Percentiles rank a stretch among this genome's conserved stretches.
Evolutionary conservation across 2,113 vertebrate genomes (phyloP).

Genomic region (Coturnix japonica): DNA sequence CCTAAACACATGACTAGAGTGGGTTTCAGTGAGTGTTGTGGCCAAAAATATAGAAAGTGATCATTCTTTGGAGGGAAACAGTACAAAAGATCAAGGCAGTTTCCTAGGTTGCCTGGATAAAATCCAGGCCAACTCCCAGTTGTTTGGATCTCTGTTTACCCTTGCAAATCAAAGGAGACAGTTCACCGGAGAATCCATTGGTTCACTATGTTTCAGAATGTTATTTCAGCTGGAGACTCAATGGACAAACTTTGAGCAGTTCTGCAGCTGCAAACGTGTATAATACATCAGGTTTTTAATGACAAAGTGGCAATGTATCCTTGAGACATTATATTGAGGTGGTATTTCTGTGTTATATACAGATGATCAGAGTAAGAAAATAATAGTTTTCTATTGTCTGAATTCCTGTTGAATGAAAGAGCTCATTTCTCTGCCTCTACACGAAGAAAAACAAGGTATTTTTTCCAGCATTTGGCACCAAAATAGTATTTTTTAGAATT

Average conservation of each 20-base stretch:
- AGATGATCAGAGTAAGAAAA: background rate
- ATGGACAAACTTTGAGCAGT: background rate
- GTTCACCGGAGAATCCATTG: background rate
- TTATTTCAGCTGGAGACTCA: constrained; percentile 9
- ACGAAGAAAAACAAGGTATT: background rate
- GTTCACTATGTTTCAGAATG: background rate
- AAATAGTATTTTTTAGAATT: background rate
- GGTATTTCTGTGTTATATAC: background rate
- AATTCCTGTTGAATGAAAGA: background rate
- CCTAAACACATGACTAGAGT: background rate
- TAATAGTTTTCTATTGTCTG: background rate
- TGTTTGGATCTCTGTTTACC: background rate
- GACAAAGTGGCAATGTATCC: background rate
- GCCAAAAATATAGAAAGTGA: background rate
- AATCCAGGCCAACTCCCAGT: background rate
- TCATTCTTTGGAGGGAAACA: background rate
- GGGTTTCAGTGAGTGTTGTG: background rate
- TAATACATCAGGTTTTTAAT: background rate
- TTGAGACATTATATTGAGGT: background rate
- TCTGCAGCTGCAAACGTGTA: background rate
- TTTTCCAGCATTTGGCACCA: background rate
- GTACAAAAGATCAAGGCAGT: background rate
- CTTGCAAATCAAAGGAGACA: background rate
- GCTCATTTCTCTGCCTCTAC: background rate
- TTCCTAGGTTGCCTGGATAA: background rate